Percentiles rank a stretch among this genome's conserved stretches.
Conservation (phyloP, 1,140 invertebrate species). For the Campoletis sonorensis region DNA sequence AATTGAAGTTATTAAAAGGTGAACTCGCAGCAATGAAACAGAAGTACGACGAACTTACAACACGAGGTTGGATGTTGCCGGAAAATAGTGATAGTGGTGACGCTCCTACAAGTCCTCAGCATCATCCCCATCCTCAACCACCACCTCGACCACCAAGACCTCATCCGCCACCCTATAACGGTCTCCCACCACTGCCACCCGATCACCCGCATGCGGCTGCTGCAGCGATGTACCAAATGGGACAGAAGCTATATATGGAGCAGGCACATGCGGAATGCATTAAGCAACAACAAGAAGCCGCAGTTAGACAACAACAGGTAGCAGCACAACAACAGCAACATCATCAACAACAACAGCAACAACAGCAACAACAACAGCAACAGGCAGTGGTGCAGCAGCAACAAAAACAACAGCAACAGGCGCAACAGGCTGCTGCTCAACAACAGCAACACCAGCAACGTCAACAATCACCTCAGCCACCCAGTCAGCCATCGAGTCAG, state of each 20-base stretch:
- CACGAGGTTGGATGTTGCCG: constrained; percentile 84
- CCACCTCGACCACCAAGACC: constrained; percentile 79
- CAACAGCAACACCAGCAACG: constrained; percentile 75
- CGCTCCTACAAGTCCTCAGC: constrained; percentile 77
- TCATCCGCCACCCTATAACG: constrained; percentile 76
- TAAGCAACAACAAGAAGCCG: constrained; percentile 78
- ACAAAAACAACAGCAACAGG: constrained; percentile 63
- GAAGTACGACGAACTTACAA: constrained; percentile 91
- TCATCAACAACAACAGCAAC: constrained; percentile 69
- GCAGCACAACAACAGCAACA: constrained; percentile 65
- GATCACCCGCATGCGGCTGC: constrained; percentile 74
- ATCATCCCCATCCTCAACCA: constrained; percentile 71
- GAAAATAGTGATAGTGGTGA: constrained; percentile 83
- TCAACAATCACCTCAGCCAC: constrained; percentile 76
- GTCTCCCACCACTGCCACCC: constrained; percentile 78
- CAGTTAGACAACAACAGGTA: constrained; percentile 72
- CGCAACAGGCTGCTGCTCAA: constrained; percentile 77
- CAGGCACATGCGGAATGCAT: constrained; percentile 77
- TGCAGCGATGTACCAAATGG: constrained; percentile 75
- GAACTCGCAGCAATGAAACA: constrained; percentile 94
- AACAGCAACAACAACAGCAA: constrained; percentile 73
- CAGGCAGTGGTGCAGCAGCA: constrained; percentile 68
- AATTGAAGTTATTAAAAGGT: constrained; percentile 91
- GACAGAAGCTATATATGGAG: constrained; percentile 74
- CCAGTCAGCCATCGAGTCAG: constrained; percentile 71